These are phyloP conservation scores for Lamellibrachia columna DNA, from an alignment of 2,888 invertebrate species.

Conservation along the genomic window DNA sequence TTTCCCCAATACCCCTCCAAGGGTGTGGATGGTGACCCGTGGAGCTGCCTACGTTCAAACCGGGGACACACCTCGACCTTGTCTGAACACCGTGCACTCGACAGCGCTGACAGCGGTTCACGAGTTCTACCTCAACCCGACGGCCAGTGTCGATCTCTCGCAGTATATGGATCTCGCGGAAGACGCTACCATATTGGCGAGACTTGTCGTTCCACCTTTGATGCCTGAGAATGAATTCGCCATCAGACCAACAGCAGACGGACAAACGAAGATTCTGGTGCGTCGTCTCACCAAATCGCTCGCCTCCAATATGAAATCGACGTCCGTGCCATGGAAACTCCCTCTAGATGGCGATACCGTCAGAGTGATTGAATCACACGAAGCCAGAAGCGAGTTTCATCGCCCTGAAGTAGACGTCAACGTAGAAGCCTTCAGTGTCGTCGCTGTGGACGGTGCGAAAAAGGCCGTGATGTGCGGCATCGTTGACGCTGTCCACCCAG, in stretches of 20 bases:
- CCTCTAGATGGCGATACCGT: neutral
- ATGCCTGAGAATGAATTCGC: neutral
- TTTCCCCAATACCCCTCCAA: neutral
- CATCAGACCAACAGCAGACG: neutral
- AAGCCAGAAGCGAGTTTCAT: neutral
- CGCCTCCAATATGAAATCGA: neutral
- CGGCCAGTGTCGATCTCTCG: neutral
- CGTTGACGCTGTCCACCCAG: neutral
- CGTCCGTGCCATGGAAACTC: neutral
- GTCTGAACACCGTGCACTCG: neutral
- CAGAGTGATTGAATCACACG: neutral
- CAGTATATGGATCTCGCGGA: neutral
- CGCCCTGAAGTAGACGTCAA: neutral
- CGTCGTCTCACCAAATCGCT: slow-evolving; percentile 6
- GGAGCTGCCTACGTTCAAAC: neutral
- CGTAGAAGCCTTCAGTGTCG: neutral
- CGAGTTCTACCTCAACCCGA: neutral
- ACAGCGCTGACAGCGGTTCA: neutral
- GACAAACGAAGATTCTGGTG: neutral
- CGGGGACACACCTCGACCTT: neutral
- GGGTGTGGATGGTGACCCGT: neutral
- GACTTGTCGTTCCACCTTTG: neutral
- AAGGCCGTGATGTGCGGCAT: neutral
- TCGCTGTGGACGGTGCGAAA: neutral
- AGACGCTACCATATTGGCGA: neutral